Evolutionary conservation across 2,888 invertebrate genomes (phyloP).

Genomic region (Ochropacha duplaris): DNA sequence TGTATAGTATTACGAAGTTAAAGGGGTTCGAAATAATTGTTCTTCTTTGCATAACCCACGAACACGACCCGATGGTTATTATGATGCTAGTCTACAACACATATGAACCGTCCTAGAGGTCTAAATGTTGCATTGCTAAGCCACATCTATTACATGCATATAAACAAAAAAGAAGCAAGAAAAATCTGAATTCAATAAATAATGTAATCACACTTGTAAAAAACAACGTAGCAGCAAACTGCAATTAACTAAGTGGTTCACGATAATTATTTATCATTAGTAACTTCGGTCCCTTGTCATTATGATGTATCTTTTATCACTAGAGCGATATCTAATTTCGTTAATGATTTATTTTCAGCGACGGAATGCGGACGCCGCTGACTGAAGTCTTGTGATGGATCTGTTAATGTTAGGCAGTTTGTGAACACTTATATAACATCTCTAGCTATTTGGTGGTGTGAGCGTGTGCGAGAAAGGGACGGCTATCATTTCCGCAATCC

Average conservation of each 20-base stretch:
- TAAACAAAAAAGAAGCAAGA: background rate
- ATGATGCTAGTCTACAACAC: background rate
- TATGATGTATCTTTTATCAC: constrained; percentile 34
- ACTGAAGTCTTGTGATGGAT: constrained; percentile 66
- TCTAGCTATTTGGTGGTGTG: constrained; percentile 29
- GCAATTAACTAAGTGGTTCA: constrained; percentile 11
- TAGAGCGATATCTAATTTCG: constrained; percentile 43
- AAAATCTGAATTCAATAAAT: background rate
- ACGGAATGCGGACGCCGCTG: constrained; percentile 58
- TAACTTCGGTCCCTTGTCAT: constrained; percentile 31
- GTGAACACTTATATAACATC: constrained; percentile 39
- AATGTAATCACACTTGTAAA: constrained; percentile 12
- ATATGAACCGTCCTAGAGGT: background rate
- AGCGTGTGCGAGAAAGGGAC: constrained; percentile 46
- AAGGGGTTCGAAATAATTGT: no score
- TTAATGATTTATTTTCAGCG: constrained; percentile 71
- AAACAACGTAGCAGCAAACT: constrained; percentile 10
- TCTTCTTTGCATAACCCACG: background rate
- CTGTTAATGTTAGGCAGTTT: constrained; percentile 28
- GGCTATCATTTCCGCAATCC: constrained; percentile 29
- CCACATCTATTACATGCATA: background rate
- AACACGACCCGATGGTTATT: background rate
- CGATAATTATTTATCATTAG: constrained; percentile 22
- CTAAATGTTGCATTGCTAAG: background rate
- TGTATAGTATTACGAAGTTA: no score